Conservation (phyloP, 2,797 vertebrate species). For the Sphaeramia orbicularis region DNA sequence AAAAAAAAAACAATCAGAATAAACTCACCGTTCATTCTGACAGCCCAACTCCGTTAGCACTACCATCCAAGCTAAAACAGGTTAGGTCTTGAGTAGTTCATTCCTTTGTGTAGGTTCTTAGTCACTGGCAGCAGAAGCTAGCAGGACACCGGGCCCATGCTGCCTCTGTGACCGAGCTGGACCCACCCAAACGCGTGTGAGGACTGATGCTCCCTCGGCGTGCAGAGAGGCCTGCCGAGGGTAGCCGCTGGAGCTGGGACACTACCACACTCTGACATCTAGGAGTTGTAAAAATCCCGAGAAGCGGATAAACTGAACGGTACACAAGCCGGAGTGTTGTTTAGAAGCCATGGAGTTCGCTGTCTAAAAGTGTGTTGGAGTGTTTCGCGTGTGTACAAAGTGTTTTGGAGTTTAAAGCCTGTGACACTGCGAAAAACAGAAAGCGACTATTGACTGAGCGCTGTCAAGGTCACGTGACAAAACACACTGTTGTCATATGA, state of each 20-base stretch:
- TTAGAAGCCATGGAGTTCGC: neutral
- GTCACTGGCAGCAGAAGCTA: conserved; percentile 6
- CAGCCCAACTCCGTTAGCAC: conserved; percentile 43
- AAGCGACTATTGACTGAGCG: conserved; percentile 40
- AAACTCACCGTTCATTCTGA: conserved; percentile 87
- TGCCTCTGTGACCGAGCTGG: conserved; percentile 46
- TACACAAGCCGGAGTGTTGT: neutral
- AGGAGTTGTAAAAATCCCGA: conserved; percentile 1
- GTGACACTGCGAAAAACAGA: conserved; percentile 57
- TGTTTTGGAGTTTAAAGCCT: conserved; percentile 28
- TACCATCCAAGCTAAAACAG: conserved; percentile 38
- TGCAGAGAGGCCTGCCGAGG: conserved; percentile 70
- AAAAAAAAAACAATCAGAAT: neutral
- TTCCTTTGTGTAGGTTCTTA: neutral
- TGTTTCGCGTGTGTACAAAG: neutral
- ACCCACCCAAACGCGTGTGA: conserved; percentile 52
- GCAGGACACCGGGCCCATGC: conserved; percentile 52
- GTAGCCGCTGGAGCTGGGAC: conserved; percentile 29
- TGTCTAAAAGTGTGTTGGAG: neutral
- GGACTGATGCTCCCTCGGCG: conserved; percentile 55
- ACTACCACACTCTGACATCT: conserved; percentile 31
- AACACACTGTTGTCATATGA: conserved; percentile 76
- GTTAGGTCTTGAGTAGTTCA: conserved; percentile 9
- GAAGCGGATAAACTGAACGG: neutral
- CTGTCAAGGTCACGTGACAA: conserved; percentile 79